A percentile compares a stretch with the other conserved stretches of the same genome.
Evolutionary conservation across 2,797 vertebrate species (phyloP).

Genomic region (Pangasius macronema): DNA sequence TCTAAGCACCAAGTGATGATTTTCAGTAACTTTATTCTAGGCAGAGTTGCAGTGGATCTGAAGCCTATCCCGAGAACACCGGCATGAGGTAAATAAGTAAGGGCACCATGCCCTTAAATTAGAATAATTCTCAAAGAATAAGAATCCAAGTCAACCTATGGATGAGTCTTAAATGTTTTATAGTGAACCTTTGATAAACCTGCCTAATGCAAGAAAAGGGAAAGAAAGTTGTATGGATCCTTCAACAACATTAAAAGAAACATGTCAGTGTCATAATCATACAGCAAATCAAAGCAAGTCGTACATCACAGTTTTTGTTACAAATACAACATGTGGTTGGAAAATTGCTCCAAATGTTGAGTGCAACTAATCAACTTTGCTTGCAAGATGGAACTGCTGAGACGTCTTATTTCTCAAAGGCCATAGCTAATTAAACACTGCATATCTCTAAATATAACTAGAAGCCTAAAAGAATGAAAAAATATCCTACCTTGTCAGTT

Average conservation of each 20-base stretch:
- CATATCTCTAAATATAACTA: neutral
- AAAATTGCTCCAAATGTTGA: neutral
- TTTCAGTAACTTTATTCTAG: neutral
- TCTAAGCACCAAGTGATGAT: neutral
- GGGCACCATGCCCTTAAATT: neutral
- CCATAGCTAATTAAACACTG: neutral
- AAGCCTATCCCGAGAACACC: neutral
- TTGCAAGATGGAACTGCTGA: neutral
- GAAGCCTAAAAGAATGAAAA: neutral
- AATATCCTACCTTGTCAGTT: neutral
- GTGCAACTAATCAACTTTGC: neutral
- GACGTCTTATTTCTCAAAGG: neutral
- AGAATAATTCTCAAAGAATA: neutral
- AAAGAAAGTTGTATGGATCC: neutral
- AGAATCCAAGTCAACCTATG: neutral
- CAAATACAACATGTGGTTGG: neutral
- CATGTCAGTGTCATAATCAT: neutral
- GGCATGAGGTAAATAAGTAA: neutral
- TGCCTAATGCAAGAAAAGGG: neutral
- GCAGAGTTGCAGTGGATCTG: neutral
- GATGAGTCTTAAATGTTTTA: neutral
- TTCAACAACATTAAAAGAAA: neutral
- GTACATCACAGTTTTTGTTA: neutral
- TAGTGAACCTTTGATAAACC: neutral
- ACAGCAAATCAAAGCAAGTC: neutral